Conservation (phyloP, 2,797 vertebrate genomes). For the Macropus fuliginosus region DNA sequence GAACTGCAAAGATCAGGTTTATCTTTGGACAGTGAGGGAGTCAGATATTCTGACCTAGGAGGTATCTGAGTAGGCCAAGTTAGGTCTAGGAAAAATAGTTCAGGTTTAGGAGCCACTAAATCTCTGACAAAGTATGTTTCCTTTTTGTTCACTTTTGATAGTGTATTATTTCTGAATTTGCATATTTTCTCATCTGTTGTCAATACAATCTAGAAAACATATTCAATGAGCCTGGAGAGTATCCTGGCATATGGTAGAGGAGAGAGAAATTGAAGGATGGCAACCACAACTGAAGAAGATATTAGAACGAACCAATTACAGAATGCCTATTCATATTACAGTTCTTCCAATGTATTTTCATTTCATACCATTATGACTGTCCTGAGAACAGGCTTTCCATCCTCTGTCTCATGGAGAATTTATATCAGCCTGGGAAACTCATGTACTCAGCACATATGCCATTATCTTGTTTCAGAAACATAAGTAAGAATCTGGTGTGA, state of each 20-base stretch:
- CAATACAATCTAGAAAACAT: neutral
- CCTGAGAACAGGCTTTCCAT: neutral
- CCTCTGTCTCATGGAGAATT: neutral
- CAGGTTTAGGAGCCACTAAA: neutral
- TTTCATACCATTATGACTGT: neutral
- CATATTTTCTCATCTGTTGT: neutral
- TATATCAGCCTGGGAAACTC: neutral
- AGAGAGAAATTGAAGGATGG: neutral
- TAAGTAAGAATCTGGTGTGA: neutral
- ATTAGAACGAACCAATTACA: neutral
- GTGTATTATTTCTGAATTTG: neutral
- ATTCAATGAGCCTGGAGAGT: neutral
- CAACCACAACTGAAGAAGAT: neutral
- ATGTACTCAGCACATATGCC: neutral
- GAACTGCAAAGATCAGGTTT: neutral
- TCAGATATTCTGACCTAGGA: neutral
- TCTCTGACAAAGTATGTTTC: neutral
- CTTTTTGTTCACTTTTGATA: neutral
- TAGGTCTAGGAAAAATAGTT: neutral
- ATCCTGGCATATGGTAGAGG: neutral
- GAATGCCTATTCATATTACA: neutral
- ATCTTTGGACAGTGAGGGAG: neutral
- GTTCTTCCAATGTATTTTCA: neutral
- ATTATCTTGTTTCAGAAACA: neutral
- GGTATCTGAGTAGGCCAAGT: neutral